Evolutionary conservation across 2,797 vertebrate species (phyloP).

Genomic region (Carduelis carduelis): DNA sequence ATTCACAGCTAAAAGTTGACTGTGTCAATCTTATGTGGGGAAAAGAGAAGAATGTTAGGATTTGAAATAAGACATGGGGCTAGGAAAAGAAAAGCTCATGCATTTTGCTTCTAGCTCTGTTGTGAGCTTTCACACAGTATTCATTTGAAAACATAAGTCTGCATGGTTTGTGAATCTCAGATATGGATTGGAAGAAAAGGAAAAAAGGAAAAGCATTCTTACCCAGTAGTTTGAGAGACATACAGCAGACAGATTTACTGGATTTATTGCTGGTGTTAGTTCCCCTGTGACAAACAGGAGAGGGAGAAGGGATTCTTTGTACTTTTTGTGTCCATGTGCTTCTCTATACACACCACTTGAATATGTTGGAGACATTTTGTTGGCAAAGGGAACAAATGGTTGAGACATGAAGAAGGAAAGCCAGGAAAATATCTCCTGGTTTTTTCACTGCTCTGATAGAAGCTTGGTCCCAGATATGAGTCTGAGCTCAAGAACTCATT

Average conservation of each 20-base stretch:
- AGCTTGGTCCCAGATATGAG: not conserved
- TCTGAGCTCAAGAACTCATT: not conserved
- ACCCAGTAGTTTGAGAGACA: not conserved
- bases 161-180: not conserved
- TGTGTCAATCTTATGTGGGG: not conserved
- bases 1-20: not conserved
- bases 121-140: not conserved
- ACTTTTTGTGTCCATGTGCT: not conserved
- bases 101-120: not conserved
- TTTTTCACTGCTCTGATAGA: not conserved
- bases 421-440: not conserved
- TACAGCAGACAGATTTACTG: not conserved
- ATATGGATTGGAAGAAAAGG: not conserved
- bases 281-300: not conserved
- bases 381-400: not conserved
- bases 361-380: not conserved
- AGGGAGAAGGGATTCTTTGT: not conserved
- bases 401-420: not conserved
- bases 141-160: not conserved
- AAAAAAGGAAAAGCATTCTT: not conserved
- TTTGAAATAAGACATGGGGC: not conserved
- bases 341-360: not conserved
- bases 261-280: not conserved
- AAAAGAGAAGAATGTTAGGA: not conserved
- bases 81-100: not conserved